Conservation (phyloP, 30 jellyfish, hydroid and myxozoan species). For the Aurelia aurita complex sp. Pacific region DNA sequence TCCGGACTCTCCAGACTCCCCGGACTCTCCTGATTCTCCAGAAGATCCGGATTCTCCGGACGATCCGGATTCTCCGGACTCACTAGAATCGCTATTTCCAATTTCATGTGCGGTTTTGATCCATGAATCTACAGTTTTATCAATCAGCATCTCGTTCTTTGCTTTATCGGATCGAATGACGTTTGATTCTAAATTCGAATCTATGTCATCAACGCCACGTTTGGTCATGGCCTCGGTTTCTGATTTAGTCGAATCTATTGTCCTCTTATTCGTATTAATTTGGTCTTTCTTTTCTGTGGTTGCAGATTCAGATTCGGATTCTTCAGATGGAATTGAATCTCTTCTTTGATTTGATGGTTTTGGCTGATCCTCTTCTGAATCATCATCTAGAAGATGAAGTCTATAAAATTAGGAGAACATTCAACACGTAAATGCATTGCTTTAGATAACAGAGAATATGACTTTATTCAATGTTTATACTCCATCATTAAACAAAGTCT, state of each 20-base stretch:
- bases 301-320: not conserved
- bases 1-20: conserved; percentile 29
- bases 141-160: conserved; percentile 18
- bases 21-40: conserved; percentile 19
- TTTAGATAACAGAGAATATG: too few relatives aligned
- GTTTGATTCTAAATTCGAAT: conserved; percentile 8
- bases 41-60: conserved; percentile 22
- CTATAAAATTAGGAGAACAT: too few relatives aligned
- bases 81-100: conserved; percentile 5
- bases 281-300: not conserved
- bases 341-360: not conserved
- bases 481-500: too few relatives aligned
- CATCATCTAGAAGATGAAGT: not conserved
- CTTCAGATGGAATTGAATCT: conserved; percentile 8
- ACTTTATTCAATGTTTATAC: too few relatives aligned
- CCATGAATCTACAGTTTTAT: conserved; percentile 29
- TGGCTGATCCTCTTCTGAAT: not conserved
- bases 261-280: not conserved
- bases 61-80: conserved; percentile 2
- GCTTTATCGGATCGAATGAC: not conserved
- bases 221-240: conserved; percentile 11
- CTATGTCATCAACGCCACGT: conserved; percentile 24
- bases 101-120: conserved; percentile 6
- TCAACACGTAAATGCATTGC: too few relatives aligned
- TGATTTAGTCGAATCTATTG: not conserved